Percentiles rank a stretch among this genome's conserved stretches.
Conservation (phyloP, 2,888 invertebrate species). For the Xestia xanthographa region DNA sequence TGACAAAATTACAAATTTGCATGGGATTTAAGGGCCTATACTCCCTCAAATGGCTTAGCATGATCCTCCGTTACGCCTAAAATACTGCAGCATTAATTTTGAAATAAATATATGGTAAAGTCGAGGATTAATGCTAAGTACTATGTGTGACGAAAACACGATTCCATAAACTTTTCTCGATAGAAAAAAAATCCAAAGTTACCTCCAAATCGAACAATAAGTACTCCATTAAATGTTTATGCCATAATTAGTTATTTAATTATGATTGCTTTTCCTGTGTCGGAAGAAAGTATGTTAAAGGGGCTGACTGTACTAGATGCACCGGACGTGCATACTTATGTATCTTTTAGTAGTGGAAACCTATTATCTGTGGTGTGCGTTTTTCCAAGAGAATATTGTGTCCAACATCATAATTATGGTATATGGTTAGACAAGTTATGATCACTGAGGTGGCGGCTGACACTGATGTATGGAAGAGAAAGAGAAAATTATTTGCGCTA, state of each 20-base stretch:
- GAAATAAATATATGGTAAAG: no score
- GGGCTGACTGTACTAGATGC: conserved; percentile 6
- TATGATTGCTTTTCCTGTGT: conserved; percentile 14
- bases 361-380: not conserved
- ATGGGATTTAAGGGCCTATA: no score
- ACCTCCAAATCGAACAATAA: no score
- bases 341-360: not conserved
- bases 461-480: not conserved
- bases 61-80: no score
- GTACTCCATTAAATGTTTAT: conserved; percentile 8
- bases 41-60: no score
- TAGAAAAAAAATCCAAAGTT: no score
- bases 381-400: not conserved
- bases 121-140: no score
- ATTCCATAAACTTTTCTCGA: no score
- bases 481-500: not conserved
- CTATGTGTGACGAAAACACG: no score
- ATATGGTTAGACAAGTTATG: not conserved
- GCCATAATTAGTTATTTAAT: conserved; percentile 23
- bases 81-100: no score
- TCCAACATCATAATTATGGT: not conserved
- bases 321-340: conserved; percentile 15
- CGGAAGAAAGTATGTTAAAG: not conserved
- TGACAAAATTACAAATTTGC: not conserved
- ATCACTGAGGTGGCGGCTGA: not conserved